Conservation (phyloP, 2,113 vertebrate species). For the Macquaria australasica region DNA sequence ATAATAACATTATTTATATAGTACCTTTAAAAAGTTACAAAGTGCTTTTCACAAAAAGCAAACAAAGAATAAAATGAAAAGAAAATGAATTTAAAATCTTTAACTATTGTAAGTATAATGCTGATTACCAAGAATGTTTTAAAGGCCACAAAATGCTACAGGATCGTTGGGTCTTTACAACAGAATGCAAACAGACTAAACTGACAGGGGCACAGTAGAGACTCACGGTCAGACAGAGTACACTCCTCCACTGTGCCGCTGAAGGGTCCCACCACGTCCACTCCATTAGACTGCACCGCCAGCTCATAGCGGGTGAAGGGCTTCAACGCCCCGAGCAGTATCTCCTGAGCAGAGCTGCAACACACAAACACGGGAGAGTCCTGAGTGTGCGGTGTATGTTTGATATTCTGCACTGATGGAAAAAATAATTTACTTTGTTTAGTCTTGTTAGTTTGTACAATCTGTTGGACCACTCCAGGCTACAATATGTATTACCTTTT, state of each 20-base stretch:
- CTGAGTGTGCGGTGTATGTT: background rate
- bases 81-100: background rate
- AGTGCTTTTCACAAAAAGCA: background rate
- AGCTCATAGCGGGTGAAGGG: slow-evolving; percentile 97
- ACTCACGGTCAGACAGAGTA: slow-evolving; percentile 95
- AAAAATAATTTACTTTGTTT: background rate
- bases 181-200: background rate
- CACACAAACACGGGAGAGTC: slow-evolving; percentile 22
- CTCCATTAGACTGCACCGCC: slow-evolving; percentile 93
- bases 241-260: slow-evolving; percentile 91
- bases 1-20: background rate
- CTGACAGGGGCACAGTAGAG: background rate
- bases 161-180: background rate
- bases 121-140: background rate
- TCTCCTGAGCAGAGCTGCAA: slow-evolving; percentile 91
- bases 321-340: slow-evolving; percentile 92
- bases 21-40: background rate
- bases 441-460: background rate
- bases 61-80: background rate
- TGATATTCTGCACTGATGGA: background rate
- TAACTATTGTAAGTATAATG: background rate
- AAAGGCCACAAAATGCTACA: background rate
- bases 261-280: slow-evolving; percentile 91
- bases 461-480: background rate
- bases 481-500: background rate